These are phyloP conservation scores for Idaea straminata DNA, from an alignment of 2,888 invertebrate species.

Conservation along the genomic window DNA sequence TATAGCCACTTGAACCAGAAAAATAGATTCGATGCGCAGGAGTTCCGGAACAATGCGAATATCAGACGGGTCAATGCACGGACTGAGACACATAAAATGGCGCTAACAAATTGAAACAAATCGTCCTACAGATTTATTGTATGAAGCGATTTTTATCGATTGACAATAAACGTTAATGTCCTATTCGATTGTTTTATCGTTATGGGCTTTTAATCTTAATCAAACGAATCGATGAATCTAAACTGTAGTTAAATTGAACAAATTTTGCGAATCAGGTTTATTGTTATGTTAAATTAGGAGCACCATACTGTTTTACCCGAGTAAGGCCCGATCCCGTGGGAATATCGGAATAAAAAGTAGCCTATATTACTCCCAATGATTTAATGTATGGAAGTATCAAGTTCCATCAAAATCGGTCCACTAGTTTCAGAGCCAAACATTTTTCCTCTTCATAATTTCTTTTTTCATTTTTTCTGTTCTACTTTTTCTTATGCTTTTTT, in stretches of 20 bases:
- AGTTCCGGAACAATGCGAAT: slow-evolving; percentile 57
- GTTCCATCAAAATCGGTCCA: no score
- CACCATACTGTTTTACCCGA: no score
- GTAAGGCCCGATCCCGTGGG: no score
- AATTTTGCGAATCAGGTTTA: no score
- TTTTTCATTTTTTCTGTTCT: no score
- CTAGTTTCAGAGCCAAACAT: no score
- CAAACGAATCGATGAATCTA: neutral
- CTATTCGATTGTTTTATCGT: slow-evolving; percentile 21
- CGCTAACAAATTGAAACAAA: slow-evolving; percentile 35
- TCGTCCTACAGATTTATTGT: slow-evolving; percentile 17
- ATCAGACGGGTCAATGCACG: slow-evolving; percentile 59
- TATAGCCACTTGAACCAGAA: slow-evolving; percentile 28
- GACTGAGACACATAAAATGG: slow-evolving; percentile 50
- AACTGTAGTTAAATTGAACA: neutral
- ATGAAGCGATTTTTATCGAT: slow-evolving; percentile 22
- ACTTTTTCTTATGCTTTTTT: no score
- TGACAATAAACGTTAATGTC: slow-evolving; percentile 22
- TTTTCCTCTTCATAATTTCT: no score
- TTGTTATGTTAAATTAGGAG: no score
- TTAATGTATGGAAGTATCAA: no score
- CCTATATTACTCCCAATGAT: no score
- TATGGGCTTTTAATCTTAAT: neutral
- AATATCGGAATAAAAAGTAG: no score
- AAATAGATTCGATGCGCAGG: slow-evolving; percentile 45